A percentile compares a stretch with the other conserved stretches of the same genome.
phyloP scores from a whole-genome alignment of 2,113 vertebrate genomes.

The Serinus canaria region DNA sequence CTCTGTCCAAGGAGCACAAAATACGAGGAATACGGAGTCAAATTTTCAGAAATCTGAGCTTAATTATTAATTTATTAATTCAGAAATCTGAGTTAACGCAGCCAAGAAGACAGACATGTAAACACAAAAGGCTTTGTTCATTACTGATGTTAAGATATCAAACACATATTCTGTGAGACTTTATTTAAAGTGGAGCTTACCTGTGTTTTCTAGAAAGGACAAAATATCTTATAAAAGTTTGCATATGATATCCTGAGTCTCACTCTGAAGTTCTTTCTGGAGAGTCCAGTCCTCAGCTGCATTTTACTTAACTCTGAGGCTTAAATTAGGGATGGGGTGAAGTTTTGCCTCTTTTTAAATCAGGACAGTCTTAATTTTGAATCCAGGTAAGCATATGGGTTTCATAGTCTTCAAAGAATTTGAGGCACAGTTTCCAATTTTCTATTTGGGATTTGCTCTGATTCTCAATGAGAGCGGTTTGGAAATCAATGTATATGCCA shows the following conservation, averaged over 20 bases:
- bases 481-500: not conserved
- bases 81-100: not conserved
- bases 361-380: not conserved
- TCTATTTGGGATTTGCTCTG: not conserved
- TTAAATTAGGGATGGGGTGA: not conserved
- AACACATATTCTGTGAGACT: not conserved
- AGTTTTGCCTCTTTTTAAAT: not conserved
- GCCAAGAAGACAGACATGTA: not conserved
- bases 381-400: not conserved
- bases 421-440: not conserved
- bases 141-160: not conserved
- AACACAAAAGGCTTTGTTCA: not conserved
- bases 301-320: not conserved
- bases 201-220: not conserved
- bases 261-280: not conserved
- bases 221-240: not conserved
- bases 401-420: not conserved
- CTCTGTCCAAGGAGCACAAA: not conserved
- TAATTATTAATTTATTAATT: constrained; percentile 1
- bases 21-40: not conserved
- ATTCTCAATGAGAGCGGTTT: not conserved
- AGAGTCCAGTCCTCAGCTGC: not conserved
- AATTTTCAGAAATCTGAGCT: not conserved
- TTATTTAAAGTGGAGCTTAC: not conserved
- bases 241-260: not conserved